phyloP scores from a whole-genome alignment of 2,797 vertebrate species.

The Scolopax rusticola region DNA sequence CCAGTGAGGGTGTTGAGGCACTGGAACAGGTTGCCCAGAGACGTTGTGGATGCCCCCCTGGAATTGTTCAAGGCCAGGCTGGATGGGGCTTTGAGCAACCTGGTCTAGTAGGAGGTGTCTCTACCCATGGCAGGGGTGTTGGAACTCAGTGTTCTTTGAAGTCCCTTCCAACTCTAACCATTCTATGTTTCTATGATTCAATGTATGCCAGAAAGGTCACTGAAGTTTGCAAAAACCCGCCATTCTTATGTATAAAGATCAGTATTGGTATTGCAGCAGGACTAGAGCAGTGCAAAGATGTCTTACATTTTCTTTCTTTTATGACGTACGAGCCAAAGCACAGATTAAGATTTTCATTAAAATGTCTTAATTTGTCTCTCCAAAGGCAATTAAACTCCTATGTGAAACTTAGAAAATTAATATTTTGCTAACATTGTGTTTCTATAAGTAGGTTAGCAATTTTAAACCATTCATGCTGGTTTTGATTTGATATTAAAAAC shows the following conservation, averaged over 20 bases:
- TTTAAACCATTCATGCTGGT: background rate
- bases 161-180: no score
- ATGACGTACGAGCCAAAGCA: background rate
- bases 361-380: background rate
- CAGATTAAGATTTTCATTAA: background rate
- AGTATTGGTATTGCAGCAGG: background rate
- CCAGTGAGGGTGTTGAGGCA: no score
- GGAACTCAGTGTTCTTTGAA: no score
- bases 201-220: background rate
- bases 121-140: no score
- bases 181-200: no score
- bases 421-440: background rate
- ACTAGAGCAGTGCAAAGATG: background rate
- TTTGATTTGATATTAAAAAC: background rate
- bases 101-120: no score
- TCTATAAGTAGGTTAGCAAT: background rate
- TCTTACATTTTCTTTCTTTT: background rate
- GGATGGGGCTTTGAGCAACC: no score
- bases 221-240: fast-evolving
- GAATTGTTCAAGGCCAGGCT: no score
- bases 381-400: background rate
- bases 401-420: background rate
- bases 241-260: background rate
- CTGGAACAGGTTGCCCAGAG: no score
- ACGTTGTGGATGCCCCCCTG: no score